phyloP scores from a whole-genome alignment of 2,797 vertebrate species.

The Pseudocheirus occidentalis region DNA sequence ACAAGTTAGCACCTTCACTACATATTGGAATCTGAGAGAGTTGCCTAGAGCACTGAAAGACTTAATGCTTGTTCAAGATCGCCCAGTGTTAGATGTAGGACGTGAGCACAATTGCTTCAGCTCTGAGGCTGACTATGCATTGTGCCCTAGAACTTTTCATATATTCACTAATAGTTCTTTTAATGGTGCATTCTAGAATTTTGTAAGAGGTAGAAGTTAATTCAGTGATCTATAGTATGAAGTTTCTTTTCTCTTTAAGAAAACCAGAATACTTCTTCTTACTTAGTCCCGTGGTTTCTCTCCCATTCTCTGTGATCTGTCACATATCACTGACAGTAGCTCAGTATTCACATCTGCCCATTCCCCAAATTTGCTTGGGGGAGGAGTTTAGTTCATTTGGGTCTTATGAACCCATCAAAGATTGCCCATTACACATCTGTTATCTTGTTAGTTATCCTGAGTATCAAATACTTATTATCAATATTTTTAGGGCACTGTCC shows the following conservation, averaged over 20 bases:
- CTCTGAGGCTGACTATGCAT: neutral
- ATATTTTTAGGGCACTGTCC: neutral
- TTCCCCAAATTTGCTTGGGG: neutral
- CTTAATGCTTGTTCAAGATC: neutral
- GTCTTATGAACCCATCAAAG: neutral
- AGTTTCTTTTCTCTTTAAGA: neutral
- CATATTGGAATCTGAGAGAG: neutral
- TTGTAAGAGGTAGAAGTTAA: neutral
- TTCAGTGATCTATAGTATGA: neutral
- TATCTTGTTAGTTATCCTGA: neutral
- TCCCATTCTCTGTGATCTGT: neutral
- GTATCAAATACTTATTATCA: neutral
- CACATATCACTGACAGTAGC: neutral
- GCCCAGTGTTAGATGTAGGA: neutral
- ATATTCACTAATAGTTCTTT: neutral
- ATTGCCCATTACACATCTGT: neutral
- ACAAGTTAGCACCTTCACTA: neutral
- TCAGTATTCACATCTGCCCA: neutral
- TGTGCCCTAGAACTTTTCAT: neutral
- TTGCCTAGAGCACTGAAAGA: neutral
- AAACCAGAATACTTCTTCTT: neutral
- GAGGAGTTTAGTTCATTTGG: neutral
- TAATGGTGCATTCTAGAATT: neutral
- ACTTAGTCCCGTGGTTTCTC: neutral
- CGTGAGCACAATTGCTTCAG: neutral